A percentile compares a stretch with the other conserved stretches of the same genome.
Evolutionary conservation across 2,797 vertebrate genomes (phyloP).

Genomic region (Propithecus perrieri): DNA sequence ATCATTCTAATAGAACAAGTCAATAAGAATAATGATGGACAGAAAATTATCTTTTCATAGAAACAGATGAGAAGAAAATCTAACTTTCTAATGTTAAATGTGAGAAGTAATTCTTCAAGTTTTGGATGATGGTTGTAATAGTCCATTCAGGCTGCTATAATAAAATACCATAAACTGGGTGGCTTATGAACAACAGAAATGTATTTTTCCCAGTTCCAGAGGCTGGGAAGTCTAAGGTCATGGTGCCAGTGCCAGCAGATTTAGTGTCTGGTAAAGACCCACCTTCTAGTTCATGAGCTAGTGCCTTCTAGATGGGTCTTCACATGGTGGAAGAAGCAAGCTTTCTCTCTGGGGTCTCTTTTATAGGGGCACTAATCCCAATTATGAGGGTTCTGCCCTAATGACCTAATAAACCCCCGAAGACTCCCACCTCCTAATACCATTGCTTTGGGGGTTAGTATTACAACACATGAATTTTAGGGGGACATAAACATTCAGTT

Average conservation of each 20-base stretch:
- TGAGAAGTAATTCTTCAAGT: neutral
- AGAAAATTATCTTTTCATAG: slow-evolving; percentile 42
- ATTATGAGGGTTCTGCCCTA: neutral
- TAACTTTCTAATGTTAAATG: neutral
- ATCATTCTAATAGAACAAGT: neutral
- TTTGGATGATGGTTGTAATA: neutral
- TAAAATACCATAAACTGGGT: neutral
- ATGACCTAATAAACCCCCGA: neutral
- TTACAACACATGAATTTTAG: neutral
- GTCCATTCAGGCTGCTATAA: neutral
- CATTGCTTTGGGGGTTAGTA: neutral
- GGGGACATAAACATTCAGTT: neutral
- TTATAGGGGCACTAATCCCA: neutral
- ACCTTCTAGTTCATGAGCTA: neutral
- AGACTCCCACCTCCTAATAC: neutral
- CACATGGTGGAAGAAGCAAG: neutral
- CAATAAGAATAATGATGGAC: neutral
- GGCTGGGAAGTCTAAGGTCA: neutral
- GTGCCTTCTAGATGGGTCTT: neutral
- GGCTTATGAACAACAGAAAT: neutral
- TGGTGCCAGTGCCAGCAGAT: neutral
- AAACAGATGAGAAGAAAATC: slow-evolving; percentile 31
- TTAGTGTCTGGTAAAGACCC: neutral
- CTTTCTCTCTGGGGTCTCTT: neutral
- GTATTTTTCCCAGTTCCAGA: neutral